These are phyloP conservation scores for Myripristis jacobus DNA, from an alignment of 2,797 vertebrate genomes.

Conservation along the genomic window DNA sequence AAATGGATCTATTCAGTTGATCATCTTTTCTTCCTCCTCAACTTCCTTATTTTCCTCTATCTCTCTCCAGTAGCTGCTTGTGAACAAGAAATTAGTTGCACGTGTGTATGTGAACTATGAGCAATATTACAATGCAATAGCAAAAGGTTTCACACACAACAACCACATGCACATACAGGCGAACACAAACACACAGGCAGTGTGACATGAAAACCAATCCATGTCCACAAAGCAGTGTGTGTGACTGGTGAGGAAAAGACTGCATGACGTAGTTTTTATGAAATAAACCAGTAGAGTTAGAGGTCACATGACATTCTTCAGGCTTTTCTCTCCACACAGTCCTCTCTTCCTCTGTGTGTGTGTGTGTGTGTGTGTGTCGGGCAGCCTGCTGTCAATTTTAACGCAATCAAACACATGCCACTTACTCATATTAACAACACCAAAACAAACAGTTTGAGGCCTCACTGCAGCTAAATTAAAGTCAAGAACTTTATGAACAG, in stretches of 20 bases:
- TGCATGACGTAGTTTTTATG: not conserved
- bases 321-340: conserved; percentile 1
- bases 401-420: conserved; percentile 22
- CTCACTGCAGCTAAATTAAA: conserved; percentile 45
- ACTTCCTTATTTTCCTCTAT: not conserved
- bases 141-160: no score
- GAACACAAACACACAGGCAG: no score
- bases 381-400: conserved; percentile 36
- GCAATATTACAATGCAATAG: no score
- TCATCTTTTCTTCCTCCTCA: no score
- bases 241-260: no score
- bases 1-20: not conserved
- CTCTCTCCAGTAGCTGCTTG: not conserved
- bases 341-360: not conserved
- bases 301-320: conserved; percentile 22
- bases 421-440: conserved; percentile 44
- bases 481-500: conserved; percentile 21
- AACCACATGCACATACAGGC: no score
- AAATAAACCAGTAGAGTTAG: conserved; percentile 31
- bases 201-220: no score
- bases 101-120: no score
- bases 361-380: no score
- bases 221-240: no score
- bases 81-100: no score
- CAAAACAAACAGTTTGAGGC: conserved; percentile 37